Evolutionary conservation across 2,888 invertebrate species (phyloP).

Genomic region (Notodromas monacha): DNA sequence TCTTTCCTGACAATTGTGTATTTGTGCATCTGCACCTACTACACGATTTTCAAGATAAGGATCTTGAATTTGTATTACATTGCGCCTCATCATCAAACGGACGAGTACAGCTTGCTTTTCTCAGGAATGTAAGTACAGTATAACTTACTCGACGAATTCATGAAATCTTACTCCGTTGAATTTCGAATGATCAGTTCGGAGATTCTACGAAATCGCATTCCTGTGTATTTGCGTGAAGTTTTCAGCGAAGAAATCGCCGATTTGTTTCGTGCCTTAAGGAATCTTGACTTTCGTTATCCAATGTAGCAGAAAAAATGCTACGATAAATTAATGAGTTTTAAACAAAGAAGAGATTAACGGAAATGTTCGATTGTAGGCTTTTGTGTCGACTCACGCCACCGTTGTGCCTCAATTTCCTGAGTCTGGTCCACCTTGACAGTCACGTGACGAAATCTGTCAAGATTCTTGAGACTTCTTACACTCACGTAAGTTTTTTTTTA

Average conservation of each 20-base stretch:
- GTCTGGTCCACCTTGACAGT: constrained; percentile 89
- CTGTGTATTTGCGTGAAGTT: too few species aligned
- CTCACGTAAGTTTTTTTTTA: constrained; percentile 23
- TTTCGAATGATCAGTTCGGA: too few species aligned
- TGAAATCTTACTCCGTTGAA: too few species aligned
- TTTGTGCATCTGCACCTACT: constrained; percentile 87
- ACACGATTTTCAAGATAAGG: constrained; percentile 78
- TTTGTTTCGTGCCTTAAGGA: too few species aligned
- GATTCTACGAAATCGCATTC: too few species aligned
- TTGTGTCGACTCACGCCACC: constrained; percentile 86
- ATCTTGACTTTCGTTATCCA: too few species aligned
- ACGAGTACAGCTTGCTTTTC: constrained; percentile 92
- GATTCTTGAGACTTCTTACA: constrained; percentile 62
- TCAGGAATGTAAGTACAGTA: constrained; percentile 47
- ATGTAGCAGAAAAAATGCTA: too few species aligned
- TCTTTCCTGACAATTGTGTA: constrained; percentile 73
- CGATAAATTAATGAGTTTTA: too few species aligned
- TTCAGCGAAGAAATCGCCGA: too few species aligned
- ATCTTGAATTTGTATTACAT: constrained; percentile 85
- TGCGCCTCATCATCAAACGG: constrained; percentile 88
- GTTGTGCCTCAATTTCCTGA: constrained; percentile 87
- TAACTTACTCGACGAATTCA: constrained; percentile 5
- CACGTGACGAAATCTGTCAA: constrained; percentile 41
- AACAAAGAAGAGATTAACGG: too few species aligned
- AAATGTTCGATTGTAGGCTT: constrained; percentile 26